Evolutionary conservation across 92 coral and sea anemone genomes (phyloP), one percentile per base, ranked within the genome.

Genomic region (Umimayanthus kanabou): DNA sequence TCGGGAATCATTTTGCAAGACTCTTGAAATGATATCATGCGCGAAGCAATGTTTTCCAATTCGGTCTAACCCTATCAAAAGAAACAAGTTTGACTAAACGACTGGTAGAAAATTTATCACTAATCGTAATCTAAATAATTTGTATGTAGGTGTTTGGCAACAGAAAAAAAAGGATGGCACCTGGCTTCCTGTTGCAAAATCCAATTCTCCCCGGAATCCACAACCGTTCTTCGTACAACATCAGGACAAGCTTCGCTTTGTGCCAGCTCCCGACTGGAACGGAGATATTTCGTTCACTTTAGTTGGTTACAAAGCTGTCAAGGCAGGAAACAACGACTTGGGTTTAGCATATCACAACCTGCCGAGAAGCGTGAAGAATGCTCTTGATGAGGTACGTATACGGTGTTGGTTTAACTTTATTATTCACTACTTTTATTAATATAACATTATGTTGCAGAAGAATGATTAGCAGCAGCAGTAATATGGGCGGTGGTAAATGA

Each of bases 231-330:
- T 81, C 37, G 8, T 39, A 10, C 39, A 57, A 2, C 10, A 50
- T 6, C 13, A 40, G 13, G 53, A 65, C 73, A 23, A 25, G 39
- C 2, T 64, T 39, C 85, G 85, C 39, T 81, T 81, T 81, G n/a
- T 65, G 29, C 85, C 85, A 1, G 8, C 20, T n/a, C 13, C 55
- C 25, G 10, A 81, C 58, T 81, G 85, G 85, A 65, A 81, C 66
- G 85, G 85, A 22, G 66, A 39, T 18, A 81, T 81, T 42, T 61
- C 57, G 6, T 81, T 81, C 45, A 81, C 75, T 14, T 10, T 66
- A 14, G 57, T 65, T 7, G 76, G 74, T 39, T 81, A 61, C 50
- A 53, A 65, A 20, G 57, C 74, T 16, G 30, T 81, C 39, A 66
- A 40, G 69, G 55, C 39, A 13, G 57, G 23, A 1, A 25, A 28